A percentile compares a stretch with the other conserved stretches of the same genome.
These are phyloP conservation scores for Fissipunctia ypsillon DNA, from an alignment of 2,888 invertebrate species.

Conservation along the genomic window DNA sequence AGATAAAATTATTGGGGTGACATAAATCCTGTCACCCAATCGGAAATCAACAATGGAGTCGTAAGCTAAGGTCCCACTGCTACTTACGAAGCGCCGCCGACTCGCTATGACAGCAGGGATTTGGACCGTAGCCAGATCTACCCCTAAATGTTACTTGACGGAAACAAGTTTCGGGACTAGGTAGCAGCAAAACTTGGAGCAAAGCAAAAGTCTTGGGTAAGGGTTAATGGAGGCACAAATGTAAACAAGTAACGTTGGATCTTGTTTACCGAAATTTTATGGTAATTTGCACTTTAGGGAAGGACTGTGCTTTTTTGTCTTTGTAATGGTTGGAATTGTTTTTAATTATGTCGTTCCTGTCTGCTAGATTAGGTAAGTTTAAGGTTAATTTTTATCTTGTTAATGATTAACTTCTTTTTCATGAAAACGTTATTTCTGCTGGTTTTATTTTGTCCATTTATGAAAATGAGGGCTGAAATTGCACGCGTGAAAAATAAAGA, in stretches of 20 bases:
- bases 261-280: slow-evolving; percentile 19
- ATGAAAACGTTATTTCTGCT: not conserved
- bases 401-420: not conserved
- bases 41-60: slow-evolving; percentile 52
- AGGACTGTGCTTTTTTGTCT: not conserved
- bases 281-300: slow-evolving; percentile 21
- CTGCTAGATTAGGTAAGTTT: not conserved
- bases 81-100: slow-evolving; percentile 22
- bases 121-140: slow-evolving; percentile 58
- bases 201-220: slow-evolving; percentile 28
- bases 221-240: slow-evolving; percentile 42
- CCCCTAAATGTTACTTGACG: slow-evolving; percentile 47
- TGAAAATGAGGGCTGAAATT: not conserved
- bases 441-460: not conserved
- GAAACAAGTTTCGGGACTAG: slow-evolving; percentile 34
- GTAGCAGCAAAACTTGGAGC: slow-evolving; percentile 25
- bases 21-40: slow-evolving; percentile 49
- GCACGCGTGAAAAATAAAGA: not conserved
- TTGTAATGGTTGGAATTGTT: not conserved
- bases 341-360: not conserved
- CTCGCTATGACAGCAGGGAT: slow-evolving; percentile 36
- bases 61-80: slow-evolving; percentile 35
- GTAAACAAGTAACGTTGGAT: slow-evolving; percentile 32
- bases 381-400: not conserved
- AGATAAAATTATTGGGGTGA: slow-evolving; percentile 36